Evolutionary conservation across 2,797 vertebrate species (phyloP).

Genomic region (Borostomias antarcticus): DNA sequence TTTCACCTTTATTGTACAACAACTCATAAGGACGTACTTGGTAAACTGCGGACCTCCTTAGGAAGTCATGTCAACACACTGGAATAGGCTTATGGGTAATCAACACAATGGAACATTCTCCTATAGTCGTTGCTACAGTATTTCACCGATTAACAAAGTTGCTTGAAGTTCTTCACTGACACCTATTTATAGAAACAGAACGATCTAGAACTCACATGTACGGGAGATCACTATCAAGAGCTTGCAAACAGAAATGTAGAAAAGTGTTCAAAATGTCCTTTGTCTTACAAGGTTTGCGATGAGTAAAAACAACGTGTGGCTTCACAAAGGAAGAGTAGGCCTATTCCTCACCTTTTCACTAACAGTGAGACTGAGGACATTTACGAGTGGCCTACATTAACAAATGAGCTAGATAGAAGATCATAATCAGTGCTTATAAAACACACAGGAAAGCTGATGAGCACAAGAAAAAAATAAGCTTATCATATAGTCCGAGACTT

Average conservation of each 20-base stretch:
- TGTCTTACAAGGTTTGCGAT: constrained; percentile 35
- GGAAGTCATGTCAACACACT: constrained; percentile 37
- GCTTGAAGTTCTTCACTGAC: constrained; percentile 52
- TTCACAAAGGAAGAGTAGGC: not conserved
- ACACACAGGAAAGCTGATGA: constrained; percentile 25
- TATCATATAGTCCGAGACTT: constrained; percentile 27
- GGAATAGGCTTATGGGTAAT: constrained; percentile 48
- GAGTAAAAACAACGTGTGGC: not conserved
- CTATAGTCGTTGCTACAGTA: constrained; percentile 71
- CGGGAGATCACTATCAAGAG: constrained; percentile 57
- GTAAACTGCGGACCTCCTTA: constrained; percentile 50
- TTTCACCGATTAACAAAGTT: constrained; percentile 43
- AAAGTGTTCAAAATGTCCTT: constrained; percentile 25
- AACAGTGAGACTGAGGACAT: constrained; percentile 13
- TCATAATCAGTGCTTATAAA: not conserved
- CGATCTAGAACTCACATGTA: constrained; percentile 61
- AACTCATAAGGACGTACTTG: constrained; percentile 41
- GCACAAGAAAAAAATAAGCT: constrained; percentile 33
- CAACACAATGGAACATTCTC: constrained; percentile 52
- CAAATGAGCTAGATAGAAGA: constrained; percentile 22
- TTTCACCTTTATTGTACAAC: constrained; percentile 21
- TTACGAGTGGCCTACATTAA: constrained; percentile 31
- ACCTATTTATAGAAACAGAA: constrained; percentile 54
- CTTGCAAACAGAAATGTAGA: constrained; percentile 44
- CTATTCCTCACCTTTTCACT: constrained; percentile 10